Percentiles rank a stretch among this genome's conserved stretches.
Conservation (phyloP, 2,888 invertebrate genomes). For the Helicoverpa assulta region DNA sequence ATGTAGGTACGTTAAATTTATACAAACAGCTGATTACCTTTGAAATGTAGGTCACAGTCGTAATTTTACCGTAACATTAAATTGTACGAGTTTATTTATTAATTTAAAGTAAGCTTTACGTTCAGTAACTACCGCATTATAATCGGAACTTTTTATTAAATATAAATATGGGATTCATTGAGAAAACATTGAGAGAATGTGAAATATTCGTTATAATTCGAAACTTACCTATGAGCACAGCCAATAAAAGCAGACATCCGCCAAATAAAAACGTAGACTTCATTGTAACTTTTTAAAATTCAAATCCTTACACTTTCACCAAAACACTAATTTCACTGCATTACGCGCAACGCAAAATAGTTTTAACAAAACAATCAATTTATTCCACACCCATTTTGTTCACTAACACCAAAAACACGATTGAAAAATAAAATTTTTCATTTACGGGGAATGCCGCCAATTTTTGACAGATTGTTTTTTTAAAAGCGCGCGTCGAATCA, state of each 20-base stretch:
- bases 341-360: slow-evolving; percentile 64
- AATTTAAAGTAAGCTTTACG: neutral
- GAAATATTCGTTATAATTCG: neutral
- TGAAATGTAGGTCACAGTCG: slow-evolving; percentile 53
- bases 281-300: slow-evolving; percentile 77
- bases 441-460: slow-evolving; percentile 67
- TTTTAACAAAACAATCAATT: slow-evolving; percentile 45
- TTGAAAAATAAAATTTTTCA: slow-evolving; percentile 31
- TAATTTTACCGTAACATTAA: slow-evolving; percentile 28
- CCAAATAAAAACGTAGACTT: slow-evolving; percentile 74
- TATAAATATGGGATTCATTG: neutral
- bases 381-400: slow-evolving; percentile 64
- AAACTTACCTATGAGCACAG: slow-evolving; percentile 79
- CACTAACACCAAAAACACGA: slow-evolving; percentile 55
- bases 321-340: slow-evolving; percentile 74
- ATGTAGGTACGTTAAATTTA: neutral
- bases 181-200: no score
- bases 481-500: slow-evolving; percentile 71
- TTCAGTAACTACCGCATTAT: slow-evolving; percentile 1
- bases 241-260: slow-evolving; percentile 77
- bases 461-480: slow-evolving; percentile 61
- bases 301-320: slow-evolving; percentile 85
- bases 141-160: neutral
- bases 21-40: slow-evolving; percentile 52
- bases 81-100: slow-evolving; percentile 30